Percentiles rank a stretch among this genome's conserved stretches.
phyloP scores from a whole-genome alignment of 2,797 vertebrate species.

The Scomberomorus guttatus region DNA sequence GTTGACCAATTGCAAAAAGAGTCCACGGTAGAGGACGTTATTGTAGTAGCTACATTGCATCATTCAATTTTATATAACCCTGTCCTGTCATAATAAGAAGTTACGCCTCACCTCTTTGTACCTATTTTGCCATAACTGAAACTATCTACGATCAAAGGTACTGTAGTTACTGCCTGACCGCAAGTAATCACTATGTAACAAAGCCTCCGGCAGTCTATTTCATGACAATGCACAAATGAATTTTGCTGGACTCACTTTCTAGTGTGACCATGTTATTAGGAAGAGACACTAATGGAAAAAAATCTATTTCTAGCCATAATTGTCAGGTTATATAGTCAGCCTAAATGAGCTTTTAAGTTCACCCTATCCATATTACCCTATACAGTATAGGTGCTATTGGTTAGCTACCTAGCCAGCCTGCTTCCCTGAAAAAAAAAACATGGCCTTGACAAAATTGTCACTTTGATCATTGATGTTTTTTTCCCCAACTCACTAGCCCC shows the following conservation, averaged over 20 bases:
- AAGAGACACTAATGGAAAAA: too few species aligned
- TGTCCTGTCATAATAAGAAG: not conserved
- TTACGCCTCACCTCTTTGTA: not conserved
- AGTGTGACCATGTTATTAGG: not conserved
- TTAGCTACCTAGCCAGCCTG: not conserved
- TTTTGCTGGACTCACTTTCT: too few species aligned
- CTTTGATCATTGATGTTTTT: too few species aligned
- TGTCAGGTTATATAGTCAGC: not conserved
- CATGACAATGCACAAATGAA: not conserved
- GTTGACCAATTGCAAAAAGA: not conserved
- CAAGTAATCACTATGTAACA: too few species aligned
- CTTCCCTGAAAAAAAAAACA: too few species aligned
- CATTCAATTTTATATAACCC: not conserved
- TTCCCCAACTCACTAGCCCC: too few species aligned
- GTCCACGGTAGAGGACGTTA: not conserved
- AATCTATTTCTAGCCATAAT: not conserved
- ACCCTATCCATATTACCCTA: too few species aligned
- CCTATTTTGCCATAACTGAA: not conserved
- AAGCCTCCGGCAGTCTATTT: not conserved
- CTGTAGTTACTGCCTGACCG: too few species aligned
- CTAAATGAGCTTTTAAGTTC: not conserved
- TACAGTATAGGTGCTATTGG: too few species aligned
- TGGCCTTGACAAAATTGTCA: too few species aligned
- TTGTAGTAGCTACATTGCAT: too few species aligned
- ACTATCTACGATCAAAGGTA: not conserved